A percentile compares a stretch with the other conserved stretches of the same genome.
Evolutionary conservation across 2,113 vertebrate genomes (phyloP).

Genomic region (Lycocorax pyrrhopterus): DNA sequence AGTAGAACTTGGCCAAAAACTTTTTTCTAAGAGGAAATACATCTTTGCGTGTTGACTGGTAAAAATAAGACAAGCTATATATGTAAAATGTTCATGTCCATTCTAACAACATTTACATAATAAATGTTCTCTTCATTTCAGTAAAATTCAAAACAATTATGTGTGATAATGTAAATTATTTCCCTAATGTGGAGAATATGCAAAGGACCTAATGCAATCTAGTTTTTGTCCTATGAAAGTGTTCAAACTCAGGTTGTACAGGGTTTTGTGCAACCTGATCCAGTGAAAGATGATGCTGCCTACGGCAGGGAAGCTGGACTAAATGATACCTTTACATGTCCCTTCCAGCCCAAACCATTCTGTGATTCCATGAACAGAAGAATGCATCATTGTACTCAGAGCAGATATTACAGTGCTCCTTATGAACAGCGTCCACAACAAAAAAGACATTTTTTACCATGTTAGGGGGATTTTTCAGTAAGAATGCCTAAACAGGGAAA

Average conservation of each 20-base stretch:
- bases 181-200: neutral
- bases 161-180: neutral
- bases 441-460: neutral
- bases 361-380: neutral
- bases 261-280: neutral
- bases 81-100: neutral
- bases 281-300: neutral
- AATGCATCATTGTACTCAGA: neutral
- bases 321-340: neutral
- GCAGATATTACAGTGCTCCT: neutral
- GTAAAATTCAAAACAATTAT: neutral
- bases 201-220: neutral
- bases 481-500: neutral
- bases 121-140: neutral
- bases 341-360: neutral
- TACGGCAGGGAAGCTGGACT: neutral
- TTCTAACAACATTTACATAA: neutral
- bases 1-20: neutral
- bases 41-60: neutral
- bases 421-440: neutral
- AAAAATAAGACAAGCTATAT: neutral
- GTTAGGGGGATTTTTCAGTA: neutral
- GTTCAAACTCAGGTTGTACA: neutral
- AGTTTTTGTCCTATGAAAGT: neutral
- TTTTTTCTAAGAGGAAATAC: neutral